Conservation (phyloP, 2,113 vertebrate genomes). For the Carassius auratus region DNA sequence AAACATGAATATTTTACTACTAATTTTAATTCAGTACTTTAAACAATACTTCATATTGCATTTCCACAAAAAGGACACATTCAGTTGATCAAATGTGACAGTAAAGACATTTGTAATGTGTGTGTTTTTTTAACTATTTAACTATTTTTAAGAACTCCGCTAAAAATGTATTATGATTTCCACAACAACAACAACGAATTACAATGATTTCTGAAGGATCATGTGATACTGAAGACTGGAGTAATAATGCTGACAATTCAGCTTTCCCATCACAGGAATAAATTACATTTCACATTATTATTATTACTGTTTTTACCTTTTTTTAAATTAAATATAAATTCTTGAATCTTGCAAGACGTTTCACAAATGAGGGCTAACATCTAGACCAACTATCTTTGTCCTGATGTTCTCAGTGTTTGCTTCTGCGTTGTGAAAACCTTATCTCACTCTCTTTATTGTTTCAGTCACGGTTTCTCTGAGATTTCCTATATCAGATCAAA, state of each 20-base stretch:
- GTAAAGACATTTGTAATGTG: neutral
- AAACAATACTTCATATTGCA: neutral
- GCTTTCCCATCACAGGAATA: too few species aligned
- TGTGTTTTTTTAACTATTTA: neutral
- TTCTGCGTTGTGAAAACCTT: neutral
- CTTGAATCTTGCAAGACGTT: neutral
- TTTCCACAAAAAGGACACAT: neutral
- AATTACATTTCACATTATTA: too few species aligned
- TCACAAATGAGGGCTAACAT: neutral
- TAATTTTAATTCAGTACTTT: neutral
- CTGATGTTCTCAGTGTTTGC: neutral
- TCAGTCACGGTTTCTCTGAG: constrained; percentile 7
- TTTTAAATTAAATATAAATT: neutral
- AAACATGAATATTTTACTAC: neutral
- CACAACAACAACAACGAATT: neutral
- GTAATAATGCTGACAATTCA: too few species aligned
- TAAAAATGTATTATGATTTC: neutral
- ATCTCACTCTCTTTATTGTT: neutral
- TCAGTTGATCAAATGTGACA: neutral
- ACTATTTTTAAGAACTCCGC: neutral
- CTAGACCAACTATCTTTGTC: neutral
- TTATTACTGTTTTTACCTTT: neutral
- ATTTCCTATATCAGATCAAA: constrained; percentile 10
- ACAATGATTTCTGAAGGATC: too few species aligned
- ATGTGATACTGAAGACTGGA: too few species aligned